Conservation (phyloP, 2,888 invertebrate genomes). For the Teleiodes luculella region DNA sequence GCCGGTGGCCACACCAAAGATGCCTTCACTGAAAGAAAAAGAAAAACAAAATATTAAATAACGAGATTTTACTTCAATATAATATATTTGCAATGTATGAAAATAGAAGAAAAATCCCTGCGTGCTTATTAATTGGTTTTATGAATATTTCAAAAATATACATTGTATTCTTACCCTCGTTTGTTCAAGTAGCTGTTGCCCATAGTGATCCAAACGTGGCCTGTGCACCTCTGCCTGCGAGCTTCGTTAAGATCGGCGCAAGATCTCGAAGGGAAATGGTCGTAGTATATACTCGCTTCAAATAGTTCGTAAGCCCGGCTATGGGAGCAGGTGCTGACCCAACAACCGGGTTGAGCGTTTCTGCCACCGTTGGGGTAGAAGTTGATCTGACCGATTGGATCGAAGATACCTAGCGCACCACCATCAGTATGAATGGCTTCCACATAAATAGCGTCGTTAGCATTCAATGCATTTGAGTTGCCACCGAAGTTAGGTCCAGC, state of each 20-base stretch:
- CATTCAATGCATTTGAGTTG: slow-evolving; percentile 45
- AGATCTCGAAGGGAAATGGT: slow-evolving; percentile 45
- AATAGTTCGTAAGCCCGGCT: slow-evolving; percentile 47
- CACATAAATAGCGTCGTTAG: slow-evolving; percentile 46
- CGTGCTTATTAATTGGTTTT: not conserved
- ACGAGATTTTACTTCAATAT: no score
- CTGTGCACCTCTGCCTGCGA: slow-evolving; percentile 37
- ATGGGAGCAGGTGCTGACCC: slow-evolving; percentile 52
- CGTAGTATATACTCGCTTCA: slow-evolving; percentile 46
- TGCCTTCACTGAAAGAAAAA: slow-evolving; percentile 30
- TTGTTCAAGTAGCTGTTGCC: slow-evolving; percentile 47
- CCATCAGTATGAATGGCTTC: slow-evolving; percentile 65
- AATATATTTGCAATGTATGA: no score
- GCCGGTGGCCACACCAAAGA: slow-evolving; percentile 29
- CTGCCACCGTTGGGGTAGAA: slow-evolving; percentile 67
- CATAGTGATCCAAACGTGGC: slow-evolving; percentile 36
- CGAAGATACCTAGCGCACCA: slow-evolving; percentile 49
- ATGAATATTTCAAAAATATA: not conserved
- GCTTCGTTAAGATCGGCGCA: slow-evolving; percentile 46
- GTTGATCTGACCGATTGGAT: slow-evolving; percentile 47
- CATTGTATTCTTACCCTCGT: slow-evolving; percentile 30
- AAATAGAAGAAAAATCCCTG: no score
- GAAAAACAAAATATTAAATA: no score
- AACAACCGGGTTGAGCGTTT: slow-evolving; percentile 58
- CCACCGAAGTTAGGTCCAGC: slow-evolving; percentile 54